phyloP scores from a whole-genome alignment of 2,113 vertebrate species.

The Syrmaticus mikado region DNA sequence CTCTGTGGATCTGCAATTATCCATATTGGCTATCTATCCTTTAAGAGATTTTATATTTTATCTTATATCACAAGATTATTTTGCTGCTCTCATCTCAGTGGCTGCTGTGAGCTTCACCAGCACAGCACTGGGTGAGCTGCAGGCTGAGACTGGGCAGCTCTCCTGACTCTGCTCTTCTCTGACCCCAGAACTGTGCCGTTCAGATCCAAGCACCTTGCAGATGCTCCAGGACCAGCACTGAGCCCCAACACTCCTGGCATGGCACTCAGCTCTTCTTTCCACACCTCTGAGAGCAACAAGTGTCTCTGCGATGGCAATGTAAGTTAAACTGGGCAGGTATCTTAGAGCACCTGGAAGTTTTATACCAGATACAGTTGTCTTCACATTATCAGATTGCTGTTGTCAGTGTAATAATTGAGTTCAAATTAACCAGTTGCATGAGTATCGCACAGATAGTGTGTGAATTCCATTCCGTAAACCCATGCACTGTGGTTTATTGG shows the following conservation, averaged over 20 bases:
- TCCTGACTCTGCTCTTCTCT: background rate
- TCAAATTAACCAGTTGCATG: background rate
- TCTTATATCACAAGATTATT: background rate
- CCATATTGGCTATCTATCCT: background rate
- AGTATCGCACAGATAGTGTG: background rate
- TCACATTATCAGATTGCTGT: background rate
- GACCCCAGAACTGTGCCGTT: background rate
- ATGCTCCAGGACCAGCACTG: background rate
- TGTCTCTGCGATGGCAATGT: background rate
- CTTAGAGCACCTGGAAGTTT: background rate
- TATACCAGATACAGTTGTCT: background rate
- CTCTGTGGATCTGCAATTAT: background rate
- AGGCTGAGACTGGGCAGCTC: background rate
- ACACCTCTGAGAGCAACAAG: background rate
- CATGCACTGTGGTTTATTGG: background rate
- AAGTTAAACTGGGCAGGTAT: background rate
- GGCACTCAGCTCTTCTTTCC: accelerated
- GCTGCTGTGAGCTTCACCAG: background rate
- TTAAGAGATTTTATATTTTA: conserved; percentile 26
- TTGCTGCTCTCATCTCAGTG: background rate
- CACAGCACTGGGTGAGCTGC: background rate
- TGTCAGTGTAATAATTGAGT: background rate
- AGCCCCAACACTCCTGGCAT: background rate
- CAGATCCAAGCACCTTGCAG: background rate
- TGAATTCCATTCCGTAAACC: background rate